Evolutionary conservation across 2,888 invertebrate genomes (phyloP).

Genomic region (Patella pellucida): DNA sequence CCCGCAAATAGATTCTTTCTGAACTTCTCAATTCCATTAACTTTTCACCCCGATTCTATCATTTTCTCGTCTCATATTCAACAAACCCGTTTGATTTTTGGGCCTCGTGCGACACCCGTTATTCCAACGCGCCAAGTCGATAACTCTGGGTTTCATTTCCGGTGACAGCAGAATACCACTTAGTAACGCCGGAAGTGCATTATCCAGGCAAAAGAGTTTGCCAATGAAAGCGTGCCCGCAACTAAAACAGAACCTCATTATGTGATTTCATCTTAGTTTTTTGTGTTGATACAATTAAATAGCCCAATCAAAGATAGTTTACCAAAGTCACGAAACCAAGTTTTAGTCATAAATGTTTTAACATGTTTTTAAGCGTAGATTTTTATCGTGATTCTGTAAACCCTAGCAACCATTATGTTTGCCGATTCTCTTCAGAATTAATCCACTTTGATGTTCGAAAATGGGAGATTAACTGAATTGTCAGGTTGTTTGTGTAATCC

Average conservation of each 20-base stretch:
- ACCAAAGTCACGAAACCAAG: not conserved
- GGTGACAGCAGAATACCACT: conserved; percentile 26
- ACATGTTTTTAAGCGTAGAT: not conserved
- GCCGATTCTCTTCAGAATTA: too few species aligned
- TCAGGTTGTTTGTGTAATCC: too few species aligned
- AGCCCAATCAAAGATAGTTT: not conserved
- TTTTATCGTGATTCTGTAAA: not conserved
- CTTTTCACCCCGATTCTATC: not conserved
- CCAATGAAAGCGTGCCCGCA: conserved; percentile 15
- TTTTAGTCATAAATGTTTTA: not conserved
- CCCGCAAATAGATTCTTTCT: not conserved
- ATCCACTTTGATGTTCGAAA: too few species aligned
- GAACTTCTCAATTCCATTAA: conserved; percentile 3
- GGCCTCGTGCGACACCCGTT: conserved; percentile 1
- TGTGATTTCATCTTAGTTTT: not conserved
- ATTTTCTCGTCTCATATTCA: not conserved
- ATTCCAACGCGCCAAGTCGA: not conserved
- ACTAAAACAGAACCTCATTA: not conserved
- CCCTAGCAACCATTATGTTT: not conserved
- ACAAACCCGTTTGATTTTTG: not conserved
- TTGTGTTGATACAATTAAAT: not conserved
- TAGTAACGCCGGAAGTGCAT: conserved; percentile 30
- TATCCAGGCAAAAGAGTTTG: conserved; percentile 24
- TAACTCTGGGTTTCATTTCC: conserved; percentile 28
- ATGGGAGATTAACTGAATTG: too few species aligned